Evolutionary conservation across 2,888 invertebrate genomes (phyloP).

Genomic region (Euproctis similis): DNA sequence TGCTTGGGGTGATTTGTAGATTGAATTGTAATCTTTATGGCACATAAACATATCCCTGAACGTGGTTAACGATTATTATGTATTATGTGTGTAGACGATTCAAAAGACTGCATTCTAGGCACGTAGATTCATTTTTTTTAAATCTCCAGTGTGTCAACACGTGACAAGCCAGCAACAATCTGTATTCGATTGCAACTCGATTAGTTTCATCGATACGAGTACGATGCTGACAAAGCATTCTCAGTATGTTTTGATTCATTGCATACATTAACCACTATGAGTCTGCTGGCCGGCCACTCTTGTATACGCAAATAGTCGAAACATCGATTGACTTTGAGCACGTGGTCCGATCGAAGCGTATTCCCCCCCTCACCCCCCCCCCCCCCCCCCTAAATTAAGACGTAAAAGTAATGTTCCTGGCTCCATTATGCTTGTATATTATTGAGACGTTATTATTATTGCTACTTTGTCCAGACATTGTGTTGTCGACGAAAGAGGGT

Average conservation of each 20-base stretch:
- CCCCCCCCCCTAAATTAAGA: too few relatives aligned
- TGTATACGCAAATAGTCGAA: slow-evolving; percentile 57
- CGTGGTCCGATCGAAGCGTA: slow-evolving; percentile 45
- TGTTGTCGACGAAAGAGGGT: slow-evolving; percentile 8
- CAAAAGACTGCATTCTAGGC: slow-evolving; percentile 33
- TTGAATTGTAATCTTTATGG: too few relatives aligned
- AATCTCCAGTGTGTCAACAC: slow-evolving; percentile 22
- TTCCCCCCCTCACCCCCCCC: too few relatives aligned
- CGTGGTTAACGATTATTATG: slow-evolving; percentile 29
- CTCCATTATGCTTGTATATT: slow-evolving; percentile 13
- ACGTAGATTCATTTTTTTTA: slow-evolving; percentile 29
- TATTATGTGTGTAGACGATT: slow-evolving; percentile 33
- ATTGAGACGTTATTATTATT: too few relatives aligned
- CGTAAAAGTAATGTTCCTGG: slow-evolving; percentile 11
- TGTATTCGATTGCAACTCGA: too few relatives aligned
- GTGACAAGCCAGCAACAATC: slow-evolving; percentile 15
- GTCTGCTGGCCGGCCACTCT: slow-evolving; percentile 40
- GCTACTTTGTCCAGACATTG: slow-evolving; percentile 9
- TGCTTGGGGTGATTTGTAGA: too few relatives aligned
- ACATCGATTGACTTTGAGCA: slow-evolving; percentile 59
- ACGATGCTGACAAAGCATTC: slow-evolving; percentile 54
- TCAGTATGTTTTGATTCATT: slow-evolving; percentile 62
- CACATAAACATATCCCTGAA: slow-evolving; percentile 9
- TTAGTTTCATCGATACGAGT: too few relatives aligned
- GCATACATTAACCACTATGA: slow-evolving; percentile 56